Evolutionary conservation across 2,888 invertebrate genomes (phyloP), one percentile per base, ranked within the genome.

Genomic region (Sialis lutaria): DNA sequence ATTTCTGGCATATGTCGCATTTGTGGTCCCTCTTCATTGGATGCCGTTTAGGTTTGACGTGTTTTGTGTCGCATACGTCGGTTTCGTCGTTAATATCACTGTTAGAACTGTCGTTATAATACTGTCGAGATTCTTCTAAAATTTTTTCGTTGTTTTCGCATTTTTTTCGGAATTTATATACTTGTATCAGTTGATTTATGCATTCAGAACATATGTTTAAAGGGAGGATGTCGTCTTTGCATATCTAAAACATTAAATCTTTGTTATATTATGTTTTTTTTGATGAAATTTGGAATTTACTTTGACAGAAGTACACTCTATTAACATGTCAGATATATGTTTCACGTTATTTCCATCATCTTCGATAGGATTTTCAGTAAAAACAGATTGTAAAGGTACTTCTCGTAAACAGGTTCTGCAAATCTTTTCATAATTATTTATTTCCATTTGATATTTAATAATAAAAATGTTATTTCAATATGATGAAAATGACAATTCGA

Each of bases 351-450:
- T 31, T 35, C 34, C 34, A n/a, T n/a, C 6, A n/a, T 42, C 42
- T 10, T 33, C 37, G 7, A 47, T 22, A 22, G 22, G 22, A 22
- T 22, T 22, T 22, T 22, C 22, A 22, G 22, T 22, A 22, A 22
- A 47, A 13, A 47, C 35, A 5, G 42, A 22, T 42, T 35, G 42
- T 12, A 47, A 31, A 31, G 42, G 42, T n/a, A 42, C 47, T 12
- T 39, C 6, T 6, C 12, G 10, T 8, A 39, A 42, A 42, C 47
- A 47, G 2, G 47, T 47, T 31, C 47, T 10, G 42, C 47, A 47
- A 32, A 47, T 47, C 10, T 47, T 35, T 31, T 42, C 32, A 35
- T 37, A 47, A 35, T 47, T 12, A 37, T n/a, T 5, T 10, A 10
- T 37, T 37, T 37, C 37, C 12, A 10, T n/a, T 37, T 37, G 1